Evolutionary conservation across 2,888 invertebrate species (phyloP).

Genomic region (Rhodophaea formosa): DNA sequence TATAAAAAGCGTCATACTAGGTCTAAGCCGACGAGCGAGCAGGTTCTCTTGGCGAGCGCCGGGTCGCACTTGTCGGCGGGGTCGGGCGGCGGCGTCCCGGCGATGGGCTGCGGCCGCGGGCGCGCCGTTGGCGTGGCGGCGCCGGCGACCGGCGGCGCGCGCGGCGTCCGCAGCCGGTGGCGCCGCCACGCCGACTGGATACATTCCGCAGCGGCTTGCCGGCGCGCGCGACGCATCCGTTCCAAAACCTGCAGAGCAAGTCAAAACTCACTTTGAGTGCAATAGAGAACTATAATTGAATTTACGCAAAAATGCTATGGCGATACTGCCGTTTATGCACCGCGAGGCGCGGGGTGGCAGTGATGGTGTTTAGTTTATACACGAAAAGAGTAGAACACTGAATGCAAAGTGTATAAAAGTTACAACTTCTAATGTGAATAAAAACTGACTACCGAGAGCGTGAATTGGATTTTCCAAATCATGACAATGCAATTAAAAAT

Average conservation of each 20-base stretch:
- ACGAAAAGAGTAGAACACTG: too few relatives aligned
- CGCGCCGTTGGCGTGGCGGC: conserved; percentile 72
- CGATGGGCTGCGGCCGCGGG: conserved; percentile 93
- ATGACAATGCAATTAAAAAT: too few relatives aligned
- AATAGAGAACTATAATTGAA: too few relatives aligned
- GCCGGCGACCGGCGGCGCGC: conserved; percentile 29
- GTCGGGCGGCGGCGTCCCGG: conserved; percentile 93
- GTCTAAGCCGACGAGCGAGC: conserved; percentile 93
- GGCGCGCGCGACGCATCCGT: conserved; percentile 87
- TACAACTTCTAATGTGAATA: too few relatives aligned
- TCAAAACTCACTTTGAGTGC: too few relatives aligned
- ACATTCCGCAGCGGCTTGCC: conserved; percentile 89
- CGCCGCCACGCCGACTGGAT: conserved; percentile 94
- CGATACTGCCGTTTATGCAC: too few relatives aligned
- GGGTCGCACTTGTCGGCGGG: conserved; percentile 92
- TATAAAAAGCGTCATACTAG: conserved; percentile 76
- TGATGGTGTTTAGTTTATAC: too few relatives aligned
- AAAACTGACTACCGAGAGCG: too few relatives aligned
- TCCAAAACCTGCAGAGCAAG: conserved; percentile 88
- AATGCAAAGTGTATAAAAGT: too few relatives aligned
- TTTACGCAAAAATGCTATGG: too few relatives aligned
- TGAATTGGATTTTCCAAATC: too few relatives aligned
- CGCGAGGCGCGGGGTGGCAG: too few relatives aligned
- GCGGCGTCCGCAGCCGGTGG: conserved; percentile 82
- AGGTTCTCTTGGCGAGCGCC: conserved; percentile 94